phyloP scores from a whole-genome alignment of 2,888 invertebrate genomes.

The Lissocephala sabroskyi region DNA sequence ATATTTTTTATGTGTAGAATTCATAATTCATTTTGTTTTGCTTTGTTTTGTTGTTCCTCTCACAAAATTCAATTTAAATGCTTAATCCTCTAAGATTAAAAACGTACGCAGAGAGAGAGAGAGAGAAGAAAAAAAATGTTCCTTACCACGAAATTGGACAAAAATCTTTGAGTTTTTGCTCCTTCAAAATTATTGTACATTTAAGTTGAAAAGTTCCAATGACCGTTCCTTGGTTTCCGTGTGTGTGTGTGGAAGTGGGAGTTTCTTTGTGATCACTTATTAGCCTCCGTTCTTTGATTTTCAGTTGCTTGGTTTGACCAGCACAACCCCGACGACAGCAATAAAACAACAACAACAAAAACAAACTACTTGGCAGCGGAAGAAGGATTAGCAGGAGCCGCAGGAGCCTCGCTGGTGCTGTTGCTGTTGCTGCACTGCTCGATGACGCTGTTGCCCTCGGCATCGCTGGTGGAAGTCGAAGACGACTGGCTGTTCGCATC shows the following conservation, averaged over 20 bases:
- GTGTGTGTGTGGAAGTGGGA: too few species aligned
- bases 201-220: constrained; percentile 14
- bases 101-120: constrained; percentile 21
- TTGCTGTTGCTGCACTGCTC: constrained; percentile 52
- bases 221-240: constrained; percentile 20
- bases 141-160: neutral
- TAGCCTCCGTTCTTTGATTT: constrained; percentile 62
- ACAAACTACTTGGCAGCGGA: constrained; percentile 19
- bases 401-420: constrained; percentile 46
- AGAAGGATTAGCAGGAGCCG: constrained; percentile 27
- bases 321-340: neutral
- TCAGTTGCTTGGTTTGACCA: constrained; percentile 39
- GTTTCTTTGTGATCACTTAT: constrained; percentile 45
- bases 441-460: constrained; percentile 64
- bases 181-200: constrained; percentile 1
- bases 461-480: constrained; percentile 54
- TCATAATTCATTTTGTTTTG: constrained; percentile 46
- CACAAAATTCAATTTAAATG: constrained; percentile 36
- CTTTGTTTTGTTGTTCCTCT: constrained; percentile 13
- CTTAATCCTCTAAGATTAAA: constrained; percentile 5
- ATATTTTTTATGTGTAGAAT: constrained; percentile 28
- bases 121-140: constrained; percentile 3
- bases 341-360: constrained; percentile 3
- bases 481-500: constrained; percentile 41
- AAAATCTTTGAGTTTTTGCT: neutral